Evolutionary conservation across 2,888 invertebrate species (phyloP), one percentile per base, ranked within the genome.

Genomic region (Agrilus biguttatus): DNA sequence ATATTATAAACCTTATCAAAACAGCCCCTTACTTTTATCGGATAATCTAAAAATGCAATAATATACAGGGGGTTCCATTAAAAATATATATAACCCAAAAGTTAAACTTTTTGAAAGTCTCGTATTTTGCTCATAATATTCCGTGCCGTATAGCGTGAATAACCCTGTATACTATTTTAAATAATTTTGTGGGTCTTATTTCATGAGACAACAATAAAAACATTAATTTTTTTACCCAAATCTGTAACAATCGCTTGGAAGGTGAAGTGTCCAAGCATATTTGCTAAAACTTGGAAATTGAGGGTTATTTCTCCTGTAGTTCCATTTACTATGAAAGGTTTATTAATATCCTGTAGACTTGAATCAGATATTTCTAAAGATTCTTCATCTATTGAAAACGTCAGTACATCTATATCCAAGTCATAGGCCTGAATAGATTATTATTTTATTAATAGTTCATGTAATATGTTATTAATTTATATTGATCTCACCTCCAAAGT

Each of bases 221-320:
- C n/a, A n/a, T 8, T 41, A 13, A 39, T 36, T 34, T 45, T 46
- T 49, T 53, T 59, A 73, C 73, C 65, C 45, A 66, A 51, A 53
- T 80, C 80, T 4, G 59, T 59, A 6, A 76, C 79, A 1, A 60
- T 49, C 8, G 77, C 67, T 33, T 68, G 50, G 49, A 80, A 78
- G 50, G 67, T 67, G 53, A 79, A 77, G 66, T 71, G 74, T 45
- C 80, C 80, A 21, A 67, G 67, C 77, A 78, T 77, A 41, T 65
- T 63, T 7, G 61, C 58, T 1, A 68, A 66, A 2, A 74, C 72
- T 48, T 67, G 63, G 40, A 77, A 73, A 52, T 68, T 69, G 17
- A 76, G 61, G 0, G 53, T 58, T 14, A 79, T 56, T 14, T 65
- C 60, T 6, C 77, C 78, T 0, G 65, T 65, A 6, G 50, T 45